phyloP scores from a whole-genome alignment of 1,140 invertebrate species.

The Formica exsecta region DNA sequence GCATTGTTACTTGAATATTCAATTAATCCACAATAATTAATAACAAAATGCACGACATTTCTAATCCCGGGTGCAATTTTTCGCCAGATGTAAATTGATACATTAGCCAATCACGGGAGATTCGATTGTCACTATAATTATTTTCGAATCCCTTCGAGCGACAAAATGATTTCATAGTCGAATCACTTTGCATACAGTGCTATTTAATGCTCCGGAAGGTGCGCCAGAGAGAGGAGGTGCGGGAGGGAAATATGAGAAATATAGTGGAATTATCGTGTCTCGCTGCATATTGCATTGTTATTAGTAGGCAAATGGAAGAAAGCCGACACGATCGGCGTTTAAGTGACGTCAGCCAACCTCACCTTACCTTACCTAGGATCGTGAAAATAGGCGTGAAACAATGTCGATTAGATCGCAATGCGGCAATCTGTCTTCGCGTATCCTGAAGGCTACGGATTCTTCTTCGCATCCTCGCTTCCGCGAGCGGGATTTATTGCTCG shows the following conservation, averaged over 20 bases:
- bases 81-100: neutral
- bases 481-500: constrained; percentile 13
- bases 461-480: constrained; percentile 43
- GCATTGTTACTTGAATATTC: neutral
- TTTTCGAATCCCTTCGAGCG: constrained; percentile 14
- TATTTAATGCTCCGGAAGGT: constrained; percentile 61
- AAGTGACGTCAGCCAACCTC: constrained; percentile 67
- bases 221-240: constrained; percentile 38
- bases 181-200: constrained; percentile 48
- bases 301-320: constrained; percentile 60
- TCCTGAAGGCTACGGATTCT: constrained; percentile 9
- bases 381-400: constrained; percentile 73
- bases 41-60: neutral
- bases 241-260: constrained; percentile 23
- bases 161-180: constrained; percentile 57
- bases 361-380: constrained; percentile 60
- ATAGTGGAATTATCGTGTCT: constrained; percentile 42
- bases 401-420: constrained; percentile 66
- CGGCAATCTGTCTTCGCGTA: constrained; percentile 35
- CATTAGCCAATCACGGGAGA: neutral
- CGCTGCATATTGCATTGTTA: constrained; percentile 32
- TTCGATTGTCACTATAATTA: constrained; percentile 15
- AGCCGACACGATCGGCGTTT: constrained; percentile 42
- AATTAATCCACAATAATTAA: constrained; percentile 18
- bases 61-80: neutral